Evolutionary conservation across 2,113 vertebrate species (phyloP), one percentile per base, ranked within the genome.

Genomic region (Albula glossodonta): DNA sequence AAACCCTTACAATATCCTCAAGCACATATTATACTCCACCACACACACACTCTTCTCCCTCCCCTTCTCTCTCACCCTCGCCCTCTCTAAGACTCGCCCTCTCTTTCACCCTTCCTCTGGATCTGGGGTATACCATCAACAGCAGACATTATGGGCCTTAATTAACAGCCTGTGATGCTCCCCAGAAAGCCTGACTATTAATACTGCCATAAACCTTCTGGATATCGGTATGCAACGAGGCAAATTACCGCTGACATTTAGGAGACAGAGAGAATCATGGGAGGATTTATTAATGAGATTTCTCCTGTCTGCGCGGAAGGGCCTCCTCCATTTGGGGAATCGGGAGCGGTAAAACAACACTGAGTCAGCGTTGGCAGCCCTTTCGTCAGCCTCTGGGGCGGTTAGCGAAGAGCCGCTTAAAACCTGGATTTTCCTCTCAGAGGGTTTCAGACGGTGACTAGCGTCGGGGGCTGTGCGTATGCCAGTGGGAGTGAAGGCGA

Each of bases 281-380:
- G 22, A 17, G 78, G 78, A 50, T 79, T 79, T 79, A 79, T 79
- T 79, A 48, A 79, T 79, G 78, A 79, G 41, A 79, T 49, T 25
- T 48, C 48, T 79, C 2, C n/a, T 6, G 78, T 49, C 78, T 79
- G 78, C 31, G 17, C 22, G 31, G 25, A 1, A 5, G 11, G 74
- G 12, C 74, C 2, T 9, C 4, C 74, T 48, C n/a, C 74, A n/a
- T 25, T 48, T 19, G 10, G 19, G 9, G 74, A 3, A 15, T 66
- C 60, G 5, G 31, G 17, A 66, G 60, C 60, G 22, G 15, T 66
- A 66, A 66, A 66, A 66, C 60, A 22, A 66, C 60, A 66, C 31
- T 5, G 60, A 66, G 9, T 19, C 60, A 4, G 60, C 60, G 17
- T 66, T 15, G 22, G 60, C 60, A 2, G 60, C 60, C 31, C 60